Percentiles rank a stretch among this genome's conserved stretches.
Evolutionary conservation across 2,113 vertebrate species (phyloP).

Genomic region (Nanorana parkeri): DNA sequence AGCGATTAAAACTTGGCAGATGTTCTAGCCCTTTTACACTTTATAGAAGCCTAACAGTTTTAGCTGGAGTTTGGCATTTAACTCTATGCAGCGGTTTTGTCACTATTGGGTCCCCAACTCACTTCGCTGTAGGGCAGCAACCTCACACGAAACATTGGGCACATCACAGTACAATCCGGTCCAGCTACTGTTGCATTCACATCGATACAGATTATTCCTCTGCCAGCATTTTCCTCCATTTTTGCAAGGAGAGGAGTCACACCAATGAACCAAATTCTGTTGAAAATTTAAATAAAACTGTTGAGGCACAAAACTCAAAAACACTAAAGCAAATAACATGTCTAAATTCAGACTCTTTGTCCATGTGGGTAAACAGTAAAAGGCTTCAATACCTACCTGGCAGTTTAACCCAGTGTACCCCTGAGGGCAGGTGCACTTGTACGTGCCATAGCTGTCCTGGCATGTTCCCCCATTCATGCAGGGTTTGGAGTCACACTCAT

Average conservation of each 20-base stretch:
- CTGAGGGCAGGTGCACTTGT: conserved; percentile 93
- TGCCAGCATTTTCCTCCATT: conserved; percentile 92
- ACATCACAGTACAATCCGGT: conserved; percentile 91
- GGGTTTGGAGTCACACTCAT: conserved; percentile 93
- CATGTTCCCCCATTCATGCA: conserved; percentile 93
- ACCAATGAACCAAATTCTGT: conserved; percentile 94
- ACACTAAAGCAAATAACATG: too few species aligned
- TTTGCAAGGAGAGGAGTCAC: conserved; percentile 91
- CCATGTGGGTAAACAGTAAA: neutral
- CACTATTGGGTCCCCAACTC: neutral
- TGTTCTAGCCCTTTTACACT: too few species aligned
- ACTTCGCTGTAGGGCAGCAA: conserved; percentile 92
- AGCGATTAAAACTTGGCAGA: too few species aligned
- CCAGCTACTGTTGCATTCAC: conserved; percentile 89
- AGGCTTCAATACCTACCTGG: conserved; percentile 76
- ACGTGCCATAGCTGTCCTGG: conserved; percentile 93
- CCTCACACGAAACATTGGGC: conserved; percentile 93
- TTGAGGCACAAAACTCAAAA: too few species aligned
- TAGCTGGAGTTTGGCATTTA: too few species aligned
- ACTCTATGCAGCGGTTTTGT: too few species aligned
- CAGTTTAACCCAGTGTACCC: conserved; percentile 93
- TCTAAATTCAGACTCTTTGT: neutral
- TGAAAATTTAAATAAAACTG: too few species aligned
- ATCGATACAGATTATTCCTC: conserved; percentile 84
- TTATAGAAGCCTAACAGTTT: too few species aligned